Percentiles rank a stretch among this genome's conserved stretches.
Conservation (phyloP, 2,113 vertebrate genomes). For the Stegostoma tigrinum region DNA sequence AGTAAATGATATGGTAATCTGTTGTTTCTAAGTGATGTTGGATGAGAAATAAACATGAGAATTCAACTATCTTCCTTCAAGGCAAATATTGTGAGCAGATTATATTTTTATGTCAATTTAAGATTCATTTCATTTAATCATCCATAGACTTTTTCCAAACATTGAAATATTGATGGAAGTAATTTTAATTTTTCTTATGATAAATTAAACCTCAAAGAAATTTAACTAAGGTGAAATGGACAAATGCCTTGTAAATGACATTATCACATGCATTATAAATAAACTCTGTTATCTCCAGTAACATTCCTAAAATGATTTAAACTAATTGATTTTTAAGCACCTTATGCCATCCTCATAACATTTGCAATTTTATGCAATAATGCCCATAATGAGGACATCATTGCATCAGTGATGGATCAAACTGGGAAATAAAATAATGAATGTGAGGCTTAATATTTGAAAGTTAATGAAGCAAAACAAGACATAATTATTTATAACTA, state of each 20-base stretch:
- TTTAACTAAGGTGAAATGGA: not conserved
- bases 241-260: not conserved
- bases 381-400: not conserved
- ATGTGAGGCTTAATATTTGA: no score
- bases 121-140: not conserved
- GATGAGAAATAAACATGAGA: not conserved
- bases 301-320: not conserved
- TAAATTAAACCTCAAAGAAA: not conserved
- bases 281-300: not conserved
- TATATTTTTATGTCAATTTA: not conserved
- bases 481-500: not conserved
- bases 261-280: no score
- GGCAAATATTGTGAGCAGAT: not conserved
- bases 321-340: no score
- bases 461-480: not conserved
- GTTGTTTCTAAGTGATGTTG: not conserved
- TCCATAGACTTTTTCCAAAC: not conserved
- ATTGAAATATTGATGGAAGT: not conserved
- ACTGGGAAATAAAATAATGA: not conserved
- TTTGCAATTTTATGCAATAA: not conserved
- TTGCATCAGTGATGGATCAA: not conserved
- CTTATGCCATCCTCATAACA: not conserved
- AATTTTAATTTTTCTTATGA: not conserved
- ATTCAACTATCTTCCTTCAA: not conserved
- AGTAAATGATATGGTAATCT: not conserved